Evolutionary conservation across 1,140 invertebrate species (phyloP), one percentile per base, ranked within the genome.

Genomic region (Colletes latitarsis): DNA sequence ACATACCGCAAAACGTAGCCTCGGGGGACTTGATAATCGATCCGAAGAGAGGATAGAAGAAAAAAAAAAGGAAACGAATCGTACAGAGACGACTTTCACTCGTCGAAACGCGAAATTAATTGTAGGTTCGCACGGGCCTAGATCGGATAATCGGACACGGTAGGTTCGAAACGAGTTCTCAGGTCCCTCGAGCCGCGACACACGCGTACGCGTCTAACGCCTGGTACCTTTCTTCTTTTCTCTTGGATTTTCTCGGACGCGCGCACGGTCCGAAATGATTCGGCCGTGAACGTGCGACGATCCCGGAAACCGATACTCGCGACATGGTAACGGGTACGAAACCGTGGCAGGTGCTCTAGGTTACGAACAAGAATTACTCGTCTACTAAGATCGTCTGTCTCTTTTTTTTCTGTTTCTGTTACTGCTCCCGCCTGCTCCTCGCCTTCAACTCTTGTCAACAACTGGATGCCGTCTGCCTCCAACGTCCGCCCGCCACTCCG

Each of bases 381-480:
- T 92, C 92, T 92, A 91, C 86, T 92, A 93, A 93, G 91, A 92
- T 93, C 91, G 91, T 92, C 91, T 93, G 89, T 93, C 91, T 93
- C 92, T 93, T 93, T 90, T 91, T 90, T 93, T 93, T 93, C 92
- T 93, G 92, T 93, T 93, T 93, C 92, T 93, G 92, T 92, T 93
- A 92, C 91, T 93, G 92, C 88, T 93, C 92, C 93, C 90, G 92
- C 88, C 92, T 93, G 93, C 92, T 93, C 91, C 93, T 91, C 84
- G 92, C 91, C 92, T 93, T 90, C 92, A 93, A 93, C 90, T 93
- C 90, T 93, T 93, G 90, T 92, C 90, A 93, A 93, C 93, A 92
- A 93, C 93, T 93, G 93, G 92, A 92, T 93, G 91, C 91, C 91
- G 92, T 93, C 92, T 93, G 91, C 89, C 91, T 93, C 91, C 92